Percentiles rank a stretch among this genome's conserved stretches.
phyloP scores from a whole-genome alignment of 2,888 invertebrate species.

The Eupithecia centaureata region DNA sequence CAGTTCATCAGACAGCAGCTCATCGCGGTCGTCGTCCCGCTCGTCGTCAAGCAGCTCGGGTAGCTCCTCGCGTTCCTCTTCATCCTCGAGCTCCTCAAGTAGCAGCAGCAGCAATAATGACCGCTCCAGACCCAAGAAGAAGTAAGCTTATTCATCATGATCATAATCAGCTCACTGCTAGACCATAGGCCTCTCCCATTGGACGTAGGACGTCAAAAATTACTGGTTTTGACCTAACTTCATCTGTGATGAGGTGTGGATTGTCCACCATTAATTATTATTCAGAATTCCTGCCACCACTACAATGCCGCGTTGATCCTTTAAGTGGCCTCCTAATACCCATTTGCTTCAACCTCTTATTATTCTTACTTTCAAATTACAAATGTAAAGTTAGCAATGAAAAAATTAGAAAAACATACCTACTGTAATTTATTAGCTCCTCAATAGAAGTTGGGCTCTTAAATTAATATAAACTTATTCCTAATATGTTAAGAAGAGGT shows the following conservation, averaged over 20 bases:
- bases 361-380: not conserved
- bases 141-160: conserved; percentile 67
- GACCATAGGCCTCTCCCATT: not conserved
- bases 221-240: not conserved
- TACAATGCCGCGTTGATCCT: not conserved
- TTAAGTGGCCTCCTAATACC: not conserved
- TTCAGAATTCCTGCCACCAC: not conserved
- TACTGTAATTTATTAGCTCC: no score
- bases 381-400: not conserved
- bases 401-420: not conserved
- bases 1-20: conserved; percentile 92
- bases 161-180: not conserved
- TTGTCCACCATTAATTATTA: no score
- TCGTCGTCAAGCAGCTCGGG: conserved; percentile 91
- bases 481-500: not conserved
- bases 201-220: not conserved
- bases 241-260: no score
- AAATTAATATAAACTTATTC: no score
- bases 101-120: conserved; percentile 87
- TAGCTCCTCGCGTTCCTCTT: conserved; percentile 83
- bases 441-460: no score
- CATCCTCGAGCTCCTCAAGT: conserved; percentile 86
- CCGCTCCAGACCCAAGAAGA: conserved; percentile 86
- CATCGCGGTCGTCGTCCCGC: conserved; percentile 90
- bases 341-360: not conserved